Base-by-base conservation (phyloP, 2,888 invertebrate species). In the Mythimna lalbum region DNA sequence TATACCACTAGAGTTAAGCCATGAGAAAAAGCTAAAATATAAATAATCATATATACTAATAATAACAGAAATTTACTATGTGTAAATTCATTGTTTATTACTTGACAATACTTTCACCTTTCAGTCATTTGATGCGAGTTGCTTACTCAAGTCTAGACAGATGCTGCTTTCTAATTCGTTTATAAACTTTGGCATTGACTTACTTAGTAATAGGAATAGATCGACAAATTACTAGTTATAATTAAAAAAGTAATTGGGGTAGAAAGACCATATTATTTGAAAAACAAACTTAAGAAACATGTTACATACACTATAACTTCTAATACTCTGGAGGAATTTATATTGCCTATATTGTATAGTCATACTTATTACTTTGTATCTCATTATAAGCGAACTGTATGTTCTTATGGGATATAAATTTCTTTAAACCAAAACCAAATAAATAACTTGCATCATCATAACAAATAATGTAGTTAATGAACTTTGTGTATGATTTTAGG, bases 401-500 rank as follows among this genome's bases (percentile, higher is more conserved):
- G n/a, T n/a, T n/a, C n/a, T n/a, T n/a, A n/a, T n/a, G n/a, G n/a
- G n/a, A n/a, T n/a, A n/a, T n/a, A n/a, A n/a, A n/a, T n/a, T n/a
- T n/a, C n/a, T n/a, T n/a, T n/a, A n/a, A n/a, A n/a, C n/a, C n/a
- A n/a, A n/a, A n/a, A n/a, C n/a, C n/a, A n/a, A 36, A 55, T 5
- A 9, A 14, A 36, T 4, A 23, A 19, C 1, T 55, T 27, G 19
- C 21, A 43, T 7, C 17, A 27, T 59, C 23, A 19, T 1, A 17
- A 31, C 12, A 43, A 61, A 7, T 39, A 60, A 27, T 60, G 17
- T 3, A 17, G 14, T 12, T 21, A 39, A 52, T 36, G n/a, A 39
- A 17, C 5, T 31, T 62, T 55, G 23, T 88, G 90, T 62, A 61
- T 17, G 39, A 67, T 70, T 73, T 63, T 89, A 95, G 92, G 98